Evolutionary conservation across 2,797 vertebrate genomes (phyloP), one percentile per base, ranked within the genome.

Genomic region (Periparus ater): DNA sequence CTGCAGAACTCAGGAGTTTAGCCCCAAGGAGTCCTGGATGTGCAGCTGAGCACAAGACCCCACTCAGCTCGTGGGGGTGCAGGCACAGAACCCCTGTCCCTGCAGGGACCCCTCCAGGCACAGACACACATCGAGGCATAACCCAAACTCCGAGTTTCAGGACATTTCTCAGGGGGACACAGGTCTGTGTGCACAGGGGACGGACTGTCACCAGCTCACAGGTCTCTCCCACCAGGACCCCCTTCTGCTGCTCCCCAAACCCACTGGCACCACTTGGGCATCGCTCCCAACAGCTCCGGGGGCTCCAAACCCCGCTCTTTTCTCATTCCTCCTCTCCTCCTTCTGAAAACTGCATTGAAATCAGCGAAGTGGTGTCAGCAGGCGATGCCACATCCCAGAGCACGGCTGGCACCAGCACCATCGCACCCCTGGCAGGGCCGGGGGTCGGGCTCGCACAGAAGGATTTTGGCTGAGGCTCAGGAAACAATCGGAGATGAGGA

Each of bases 21-120:
- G 48, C 25, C 34, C 34, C 54, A 13, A 1, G 1, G 40, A 51
- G 42, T 6, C 30, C 55, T 32, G 63, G 18, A 1, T 1, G 9
- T 15, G 67, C 78, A 51, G 45, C 14, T 0, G 2, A 40, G 14
- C 55, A 8, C 14, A 16, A 3, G 1, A 11, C 3, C n/a, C 23
- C 8, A 2, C 25, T 42, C 5, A 13, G 57, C 13, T 19, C 1
- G 0, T 0, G 3, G 63, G 50, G 36, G 15, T 32, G 32, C 45
- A 6, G 15, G 9, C 10, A 14, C 14, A 63, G 67, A 45, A 8
- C 1, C 11, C 36, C 61, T 1, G 2, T n/a, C 5, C 0, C 0
- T 18, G 23, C 57, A 63, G 63, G 42, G 38, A 51, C 17, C 16
- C 2, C 58, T 48, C 68, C 22, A 21, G 29, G 13, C 17, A 32